Percentiles rank a stretch among this genome's conserved stretches.
Conservation (phyloP, 2,888 invertebrate genomes). For the Chrysolina oricalcia region DNA sequence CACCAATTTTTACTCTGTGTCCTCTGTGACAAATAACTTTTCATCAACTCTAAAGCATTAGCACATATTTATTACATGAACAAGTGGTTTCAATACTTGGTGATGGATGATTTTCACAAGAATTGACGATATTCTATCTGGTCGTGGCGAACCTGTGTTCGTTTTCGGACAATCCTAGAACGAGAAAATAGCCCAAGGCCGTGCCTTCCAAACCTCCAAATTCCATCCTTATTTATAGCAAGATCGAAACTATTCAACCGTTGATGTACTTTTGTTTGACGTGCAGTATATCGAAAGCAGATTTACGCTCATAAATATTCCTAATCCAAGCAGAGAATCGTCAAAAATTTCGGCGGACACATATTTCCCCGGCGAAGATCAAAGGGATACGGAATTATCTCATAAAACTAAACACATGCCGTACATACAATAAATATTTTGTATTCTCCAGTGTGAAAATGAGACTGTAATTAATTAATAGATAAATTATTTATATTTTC, state of each 20-base stretch:
- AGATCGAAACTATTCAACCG: neutral
- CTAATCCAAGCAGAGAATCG: neutral
- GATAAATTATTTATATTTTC: neutral
- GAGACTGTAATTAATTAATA: neutral
- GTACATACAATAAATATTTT: conserved; percentile 6
- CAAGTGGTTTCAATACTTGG: too few relatives aligned
- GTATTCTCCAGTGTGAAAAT: conserved; percentile 15
- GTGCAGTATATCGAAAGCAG: conserved; percentile 7
- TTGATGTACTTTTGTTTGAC: conserved; percentile 9
- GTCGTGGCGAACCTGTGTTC: too few relatives aligned
- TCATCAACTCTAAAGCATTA: too few relatives aligned
- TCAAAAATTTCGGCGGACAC: conserved; percentile 1
- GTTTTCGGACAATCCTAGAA: too few relatives aligned
- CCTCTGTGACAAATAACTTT: too few relatives aligned
- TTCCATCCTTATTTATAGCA: neutral
- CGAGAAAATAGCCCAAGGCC: neutral
- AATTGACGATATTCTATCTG: too few relatives aligned
- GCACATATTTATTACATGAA: too few relatives aligned
- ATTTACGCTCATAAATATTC: conserved; percentile 12
- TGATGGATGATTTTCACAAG: too few relatives aligned
- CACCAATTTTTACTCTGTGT: too few relatives aligned
- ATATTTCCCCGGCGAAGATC: conserved; percentile 11
- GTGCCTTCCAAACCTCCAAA: neutral
- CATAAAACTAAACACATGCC: conserved; percentile 13
- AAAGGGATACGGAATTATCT: conserved; percentile 2